A percentile compares a stretch with the other conserved stretches of the same genome.
Conservation (phyloP, 2,113 vertebrate genomes). For the Sylvia atricapilla region DNA sequence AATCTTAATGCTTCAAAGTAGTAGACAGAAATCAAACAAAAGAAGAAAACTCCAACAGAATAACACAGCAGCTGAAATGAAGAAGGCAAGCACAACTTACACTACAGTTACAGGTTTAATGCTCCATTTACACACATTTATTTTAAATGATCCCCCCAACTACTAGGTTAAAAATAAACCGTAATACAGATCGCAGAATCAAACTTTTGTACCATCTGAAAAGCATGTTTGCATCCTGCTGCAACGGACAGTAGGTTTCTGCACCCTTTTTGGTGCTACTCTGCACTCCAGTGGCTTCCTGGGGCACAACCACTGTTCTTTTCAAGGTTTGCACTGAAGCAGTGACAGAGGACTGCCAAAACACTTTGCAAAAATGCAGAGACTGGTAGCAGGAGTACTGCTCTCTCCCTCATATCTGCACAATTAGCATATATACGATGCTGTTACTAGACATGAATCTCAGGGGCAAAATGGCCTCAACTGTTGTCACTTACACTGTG, state of each 20-base stretch:
- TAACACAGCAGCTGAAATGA: not conserved
- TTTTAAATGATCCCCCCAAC: not conserved
- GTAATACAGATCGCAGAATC: not conserved
- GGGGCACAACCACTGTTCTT: not conserved
- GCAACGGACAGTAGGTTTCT: not conserved
- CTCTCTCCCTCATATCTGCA: not conserved
- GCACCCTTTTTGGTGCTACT: not conserved
- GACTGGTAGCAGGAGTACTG: not conserved
- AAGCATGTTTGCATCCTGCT: not conserved
- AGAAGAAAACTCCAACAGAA: not conserved
- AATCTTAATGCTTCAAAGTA: not conserved
- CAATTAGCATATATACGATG: not conserved
- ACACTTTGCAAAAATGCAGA: not conserved
- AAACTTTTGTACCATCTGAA: not conserved
- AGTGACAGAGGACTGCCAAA: not conserved
- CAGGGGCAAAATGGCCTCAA: not conserved
- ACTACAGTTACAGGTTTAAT: not conserved
- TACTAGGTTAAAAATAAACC: not conserved
- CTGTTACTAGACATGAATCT: not conserved
- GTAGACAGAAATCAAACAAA: not conserved
- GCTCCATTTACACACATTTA: not conserved
- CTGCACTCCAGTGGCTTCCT: constrained; percentile 53
- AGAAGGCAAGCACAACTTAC: not conserved
- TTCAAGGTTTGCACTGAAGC: not conserved
- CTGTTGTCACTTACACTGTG: not conserved